Evolutionary conservation across 1,140 invertebrate genomes (phyloP).

Genomic region (Penaeus chinensis): DNA sequence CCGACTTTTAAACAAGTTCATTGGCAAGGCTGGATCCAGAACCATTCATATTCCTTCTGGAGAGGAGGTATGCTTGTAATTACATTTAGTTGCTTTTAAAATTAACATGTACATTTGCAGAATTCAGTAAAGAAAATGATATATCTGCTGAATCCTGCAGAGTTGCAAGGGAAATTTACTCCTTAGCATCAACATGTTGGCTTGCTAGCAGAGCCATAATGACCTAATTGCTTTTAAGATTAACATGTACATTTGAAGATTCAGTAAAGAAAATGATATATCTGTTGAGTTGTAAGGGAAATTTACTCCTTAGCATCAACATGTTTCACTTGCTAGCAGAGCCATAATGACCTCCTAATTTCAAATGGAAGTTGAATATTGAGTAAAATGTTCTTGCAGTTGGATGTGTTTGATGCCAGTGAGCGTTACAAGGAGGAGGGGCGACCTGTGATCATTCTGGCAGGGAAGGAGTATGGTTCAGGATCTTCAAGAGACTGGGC

Average conservation of each 20-base stretch:
- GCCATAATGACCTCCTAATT: no score
- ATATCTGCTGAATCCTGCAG: not conserved
- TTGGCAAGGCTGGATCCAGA: conserved; percentile 82
- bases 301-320: no score
- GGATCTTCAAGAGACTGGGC: conserved; percentile 98
- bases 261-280: not conserved
- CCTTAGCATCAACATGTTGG: no score
- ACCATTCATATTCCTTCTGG: conserved; percentile 89
- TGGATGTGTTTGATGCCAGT: conserved; percentile 97
- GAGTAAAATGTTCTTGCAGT: conserved; percentile 68
- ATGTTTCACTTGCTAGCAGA: no score
- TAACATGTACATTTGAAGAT: no score
- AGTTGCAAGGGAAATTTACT: not conserved
- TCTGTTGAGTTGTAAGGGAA: not conserved
- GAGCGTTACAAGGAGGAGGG: conserved; percentile 78
- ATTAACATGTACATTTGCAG: no score
- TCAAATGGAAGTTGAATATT: not conserved
- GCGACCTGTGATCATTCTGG: conserved; percentile 84
- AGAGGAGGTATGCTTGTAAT: conserved; percentile 76
- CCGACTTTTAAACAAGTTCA: conserved; percentile 92
- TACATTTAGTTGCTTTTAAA: conserved; percentile 41
- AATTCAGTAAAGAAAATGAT: not conserved
- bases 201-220: no score
- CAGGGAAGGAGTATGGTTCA: conserved; percentile 97
- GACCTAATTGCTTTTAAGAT: no score